Conservation (phyloP, 2,888 invertebrate species). For the Plagiodera versicolora region DNA sequence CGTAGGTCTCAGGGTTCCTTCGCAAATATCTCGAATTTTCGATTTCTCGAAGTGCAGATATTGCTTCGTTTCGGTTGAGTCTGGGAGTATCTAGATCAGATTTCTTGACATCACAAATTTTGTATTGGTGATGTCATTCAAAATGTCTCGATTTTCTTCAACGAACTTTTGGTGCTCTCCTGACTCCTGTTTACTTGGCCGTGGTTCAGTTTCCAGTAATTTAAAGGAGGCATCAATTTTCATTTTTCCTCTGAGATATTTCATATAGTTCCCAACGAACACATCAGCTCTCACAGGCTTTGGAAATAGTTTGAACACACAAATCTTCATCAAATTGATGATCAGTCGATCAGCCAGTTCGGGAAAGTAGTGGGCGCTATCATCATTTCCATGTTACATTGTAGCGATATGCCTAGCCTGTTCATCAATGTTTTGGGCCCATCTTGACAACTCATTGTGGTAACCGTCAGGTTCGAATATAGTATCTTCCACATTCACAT, state of each 20-base stretch:
- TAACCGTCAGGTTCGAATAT: not conserved
- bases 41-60: not conserved
- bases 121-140: too few species aligned
- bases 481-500: not conserved
- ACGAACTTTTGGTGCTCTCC: not conserved
- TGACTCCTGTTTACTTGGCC: not conserved
- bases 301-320: conserved; percentile 1
- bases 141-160: too few species aligned
- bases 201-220: not conserved
- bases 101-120: too few species aligned
- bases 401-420: not conserved
- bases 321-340: conserved; percentile 2
- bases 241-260: not conserved
- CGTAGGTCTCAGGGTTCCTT: not conserved
- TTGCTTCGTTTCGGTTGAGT: too few species aligned
- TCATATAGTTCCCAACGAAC: not conserved
- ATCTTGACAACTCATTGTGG: not conserved
- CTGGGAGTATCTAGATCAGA: not conserved
- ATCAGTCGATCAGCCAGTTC: not conserved
- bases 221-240: not conserved
- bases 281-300: not conserved
- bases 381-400: conserved; percentile 2
- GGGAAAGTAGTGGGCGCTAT: conserved; percentile 6
- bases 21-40: not conserved
- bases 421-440: not conserved